A percentile compares a stretch with the other conserved stretches of the same genome.
These are phyloP conservation scores for Euwallacea similis DNA, from an alignment of 1,140 invertebrate genomes.

Conservation along the genomic window DNA sequence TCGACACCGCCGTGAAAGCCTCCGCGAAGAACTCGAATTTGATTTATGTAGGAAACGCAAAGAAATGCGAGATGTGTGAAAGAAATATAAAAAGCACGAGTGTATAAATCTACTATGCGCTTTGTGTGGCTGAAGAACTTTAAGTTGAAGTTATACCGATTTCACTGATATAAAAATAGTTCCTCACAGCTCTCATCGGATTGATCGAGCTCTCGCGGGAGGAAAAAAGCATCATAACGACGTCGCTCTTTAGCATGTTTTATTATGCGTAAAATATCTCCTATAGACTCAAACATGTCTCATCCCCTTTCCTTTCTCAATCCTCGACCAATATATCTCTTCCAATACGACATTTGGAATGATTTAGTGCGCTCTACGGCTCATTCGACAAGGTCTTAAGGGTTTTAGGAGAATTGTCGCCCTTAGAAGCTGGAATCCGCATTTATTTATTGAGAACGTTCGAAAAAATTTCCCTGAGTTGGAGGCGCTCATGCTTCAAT, in stretches of 20 bases:
- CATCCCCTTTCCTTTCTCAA: constrained; percentile 31
- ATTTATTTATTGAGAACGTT: constrained; percentile 14
- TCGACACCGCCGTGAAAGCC: constrained; percentile 29
- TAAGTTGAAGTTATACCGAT: background rate
- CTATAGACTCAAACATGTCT: constrained; percentile 20
- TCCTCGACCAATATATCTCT: constrained; percentile 30
- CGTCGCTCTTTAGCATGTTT: background rate
- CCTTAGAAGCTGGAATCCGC: constrained; percentile 9
- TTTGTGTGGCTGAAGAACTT: constrained; percentile 13
- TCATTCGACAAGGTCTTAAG: constrained; percentile 37
- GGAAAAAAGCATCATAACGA: too few species aligned
- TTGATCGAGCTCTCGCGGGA: too few species aligned
- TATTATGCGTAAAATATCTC: constrained; percentile 33
- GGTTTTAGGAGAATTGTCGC: constrained; percentile 20
- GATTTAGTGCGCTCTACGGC: constrained; percentile 29
- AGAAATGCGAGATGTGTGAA: constrained; percentile 19
- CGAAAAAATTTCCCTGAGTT: background rate
- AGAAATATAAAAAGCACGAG: constrained; percentile 19
- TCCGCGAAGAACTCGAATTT: constrained; percentile 30
- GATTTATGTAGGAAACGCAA: constrained; percentile 30
- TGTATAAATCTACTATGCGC: constrained; percentile 20
- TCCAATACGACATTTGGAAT: constrained; percentile 29
- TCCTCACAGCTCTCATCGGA: too few species aligned
- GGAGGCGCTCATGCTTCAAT: too few species aligned
- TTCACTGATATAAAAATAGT: too few species aligned